These are phyloP conservation scores for Diabrotica undecimpunctata DNA, from an alignment of 1,140 invertebrate genomes.

Conservation along the genomic window DNA sequence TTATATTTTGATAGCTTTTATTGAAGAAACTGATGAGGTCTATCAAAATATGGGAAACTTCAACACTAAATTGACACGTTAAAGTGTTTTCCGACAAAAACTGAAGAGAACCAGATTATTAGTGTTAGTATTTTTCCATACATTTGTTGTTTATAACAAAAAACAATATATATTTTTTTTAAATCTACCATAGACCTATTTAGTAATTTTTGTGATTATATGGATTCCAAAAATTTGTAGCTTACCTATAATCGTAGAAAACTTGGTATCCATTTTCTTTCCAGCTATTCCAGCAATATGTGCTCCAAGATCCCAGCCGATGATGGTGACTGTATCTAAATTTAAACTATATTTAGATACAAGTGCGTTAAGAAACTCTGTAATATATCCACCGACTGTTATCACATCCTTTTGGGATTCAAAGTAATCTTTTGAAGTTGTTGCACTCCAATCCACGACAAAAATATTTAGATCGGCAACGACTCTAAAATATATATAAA, in stretches of 20 bases:
- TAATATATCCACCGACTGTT: neutral
- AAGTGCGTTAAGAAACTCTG: neutral
- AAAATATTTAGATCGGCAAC: neutral
- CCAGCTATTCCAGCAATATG: constrained; percentile 53
- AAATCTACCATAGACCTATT: no score
- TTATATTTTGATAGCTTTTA: no score
- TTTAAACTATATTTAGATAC: neutral
- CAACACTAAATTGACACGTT: no score
- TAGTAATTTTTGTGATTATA: no score
- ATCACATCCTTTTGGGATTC: neutral
- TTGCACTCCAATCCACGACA: neutral
- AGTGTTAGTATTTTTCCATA: no score
- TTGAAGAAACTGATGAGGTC: no score
- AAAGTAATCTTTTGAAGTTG: neutral
- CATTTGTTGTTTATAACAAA: no score
- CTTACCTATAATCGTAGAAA: neutral
- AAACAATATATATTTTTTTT: no score
- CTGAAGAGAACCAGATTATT: no score
- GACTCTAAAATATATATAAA: neutral
- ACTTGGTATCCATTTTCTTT: neutral
- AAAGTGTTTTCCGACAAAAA: no score
- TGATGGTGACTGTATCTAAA: constrained; percentile 54
- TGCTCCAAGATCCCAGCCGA: constrained; percentile 67
- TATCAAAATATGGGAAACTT: no score
- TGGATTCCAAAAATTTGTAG: neutral